Conservation (phyloP, 2,888 invertebrate genomes). For the Andrena trimmerana region DNA sequence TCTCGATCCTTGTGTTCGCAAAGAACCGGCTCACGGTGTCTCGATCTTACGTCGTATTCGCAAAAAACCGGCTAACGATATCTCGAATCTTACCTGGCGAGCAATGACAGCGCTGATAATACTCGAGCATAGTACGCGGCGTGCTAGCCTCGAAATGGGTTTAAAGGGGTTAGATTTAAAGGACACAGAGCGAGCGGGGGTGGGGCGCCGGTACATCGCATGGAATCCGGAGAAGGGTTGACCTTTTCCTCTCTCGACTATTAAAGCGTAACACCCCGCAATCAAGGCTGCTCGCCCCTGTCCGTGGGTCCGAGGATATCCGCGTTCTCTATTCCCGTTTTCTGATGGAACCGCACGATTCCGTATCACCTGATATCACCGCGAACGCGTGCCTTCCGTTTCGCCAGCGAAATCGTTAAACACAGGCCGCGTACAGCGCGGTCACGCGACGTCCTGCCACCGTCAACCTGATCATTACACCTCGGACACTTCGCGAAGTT, state of each 20-base stretch:
- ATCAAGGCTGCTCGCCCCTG: conserved; percentile 1
- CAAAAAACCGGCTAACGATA: not conserved
- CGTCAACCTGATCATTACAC: conserved; percentile 45
- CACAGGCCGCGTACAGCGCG: conserved; percentile 19
- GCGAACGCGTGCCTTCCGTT: not conserved
- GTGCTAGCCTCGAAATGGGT: conserved; percentile 38
- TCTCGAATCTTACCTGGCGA: conserved; percentile 62
- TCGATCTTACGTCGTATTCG: not conserved
- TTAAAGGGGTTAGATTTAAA: conserved; percentile 57
- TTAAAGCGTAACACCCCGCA: conserved; percentile 19
- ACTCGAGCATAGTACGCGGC: conserved; percentile 63
- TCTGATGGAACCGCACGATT: not conserved
- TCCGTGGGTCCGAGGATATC: conserved; percentile 21
- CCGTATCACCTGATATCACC: conserved; percentile 11
- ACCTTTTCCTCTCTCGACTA: conserved; percentile 47
- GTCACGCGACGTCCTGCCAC: conserved; percentile 23
- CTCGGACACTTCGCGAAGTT: conserved; percentile 40
- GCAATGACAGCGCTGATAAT: conserved; percentile 57
- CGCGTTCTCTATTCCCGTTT: not conserved
- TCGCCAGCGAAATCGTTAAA: not conserved
- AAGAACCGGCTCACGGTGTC: conserved; percentile 10
- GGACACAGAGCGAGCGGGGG: conserved; percentile 55
- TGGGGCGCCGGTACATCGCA: conserved; percentile 74
- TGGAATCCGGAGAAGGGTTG: conserved; percentile 56
- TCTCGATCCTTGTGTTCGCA: no score